Evolutionary conservation across 2,888 invertebrate genomes (phyloP).

Genomic region (Plebejus argus): DNA sequence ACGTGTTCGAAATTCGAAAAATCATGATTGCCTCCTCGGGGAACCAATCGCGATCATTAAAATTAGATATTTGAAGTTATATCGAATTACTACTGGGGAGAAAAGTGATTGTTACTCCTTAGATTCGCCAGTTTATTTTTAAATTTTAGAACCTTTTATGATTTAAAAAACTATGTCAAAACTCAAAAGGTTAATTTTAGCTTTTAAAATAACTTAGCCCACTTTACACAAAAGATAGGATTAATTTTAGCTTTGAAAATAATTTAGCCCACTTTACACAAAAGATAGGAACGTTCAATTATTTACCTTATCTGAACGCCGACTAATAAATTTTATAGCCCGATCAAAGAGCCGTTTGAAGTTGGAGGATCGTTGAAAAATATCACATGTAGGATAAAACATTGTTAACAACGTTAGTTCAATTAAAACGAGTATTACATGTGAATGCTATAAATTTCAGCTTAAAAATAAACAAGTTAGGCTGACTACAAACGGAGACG

Average conservation of each 20-base stretch:
- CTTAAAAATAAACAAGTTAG: slow-evolving; percentile 25
- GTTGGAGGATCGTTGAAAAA: slow-evolving; percentile 40
- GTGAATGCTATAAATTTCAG: slow-evolving; percentile 23
- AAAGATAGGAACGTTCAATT: slow-evolving; percentile 14
- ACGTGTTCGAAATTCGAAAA: slow-evolving; percentile 76
- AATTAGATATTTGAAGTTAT: slow-evolving; percentile 77
- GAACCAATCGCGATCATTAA: slow-evolving; percentile 78
- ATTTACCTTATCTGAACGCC: slow-evolving; percentile 7
- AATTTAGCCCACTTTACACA: slow-evolving; percentile 5
- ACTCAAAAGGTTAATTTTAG: not conserved
- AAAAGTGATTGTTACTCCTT: not conserved
- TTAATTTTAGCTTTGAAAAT: not conserved
- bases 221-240: slow-evolving; percentile 17
- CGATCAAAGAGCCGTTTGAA: slow-evolving; percentile 42
- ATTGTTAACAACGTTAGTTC: slow-evolving; percentile 20
- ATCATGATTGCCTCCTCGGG: slow-evolving; percentile 78
- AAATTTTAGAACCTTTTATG: not conserved
- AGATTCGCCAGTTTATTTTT: not conserved
- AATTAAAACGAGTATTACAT: slow-evolving; percentile 22
- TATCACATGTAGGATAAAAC: slow-evolving; percentile 38
- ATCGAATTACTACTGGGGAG: slow-evolving; percentile 68
- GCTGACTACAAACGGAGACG: slow-evolving; percentile 2
- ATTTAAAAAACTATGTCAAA: too few species aligned
- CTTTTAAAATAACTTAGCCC: not conserved
- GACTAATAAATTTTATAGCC: slow-evolving; percentile 16